Evolutionary conservation across 1,140 invertebrate genomes (phyloP), one percentile per base, ranked within the genome.

Genomic region (Dinoponera quadriceps): DNA sequence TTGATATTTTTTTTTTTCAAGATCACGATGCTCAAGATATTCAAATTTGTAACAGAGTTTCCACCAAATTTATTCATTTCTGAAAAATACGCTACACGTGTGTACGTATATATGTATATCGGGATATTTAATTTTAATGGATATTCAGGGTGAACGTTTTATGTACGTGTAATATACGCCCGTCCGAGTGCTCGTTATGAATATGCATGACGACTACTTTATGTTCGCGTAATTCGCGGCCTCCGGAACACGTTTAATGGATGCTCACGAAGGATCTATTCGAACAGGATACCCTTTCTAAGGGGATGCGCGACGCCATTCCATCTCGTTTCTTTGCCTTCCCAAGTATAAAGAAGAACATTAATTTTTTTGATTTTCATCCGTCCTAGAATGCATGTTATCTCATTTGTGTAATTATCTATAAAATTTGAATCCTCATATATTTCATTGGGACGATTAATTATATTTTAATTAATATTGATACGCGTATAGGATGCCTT

Each of bases 381-480:
- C 38, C 33, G 5, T 29, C 14, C 11, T 25, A 14, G 20, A 5
- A 66, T 55, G n/a, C 22, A 55, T 54, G 65, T 33, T 54, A 38
- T 66, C 33, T 33, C 14, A 55, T 54, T 48, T 33, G 54, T 33
- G 54, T 20, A 29, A 62, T 4, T 63, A 74, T 18, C 14, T 49
- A 49, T 44, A 44, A n/a, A n/a, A 75, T 66, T 77, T 9, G 9
- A 77, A 38, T 65, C 27, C 16, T 3, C 20, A 5, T n/a, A n/a
- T n/a, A n/a, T 33, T 77, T 66, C n/a, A 66, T 54, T 57, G 9
- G 20, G 20, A 51, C 54, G 11, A 77, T 66, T 75, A 75, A 65
- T 75, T 54, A 66, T 18, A 66, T 77, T 66, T 77, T 54, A 77
- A 77, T 77, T 54, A 77, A 77, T 77, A 25, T 22, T 11, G 49